A percentile compares a stretch with the other conserved stretches of the same genome.
Conservation (phyloP, 1,140 invertebrate species). For the Apis florea region DNA sequence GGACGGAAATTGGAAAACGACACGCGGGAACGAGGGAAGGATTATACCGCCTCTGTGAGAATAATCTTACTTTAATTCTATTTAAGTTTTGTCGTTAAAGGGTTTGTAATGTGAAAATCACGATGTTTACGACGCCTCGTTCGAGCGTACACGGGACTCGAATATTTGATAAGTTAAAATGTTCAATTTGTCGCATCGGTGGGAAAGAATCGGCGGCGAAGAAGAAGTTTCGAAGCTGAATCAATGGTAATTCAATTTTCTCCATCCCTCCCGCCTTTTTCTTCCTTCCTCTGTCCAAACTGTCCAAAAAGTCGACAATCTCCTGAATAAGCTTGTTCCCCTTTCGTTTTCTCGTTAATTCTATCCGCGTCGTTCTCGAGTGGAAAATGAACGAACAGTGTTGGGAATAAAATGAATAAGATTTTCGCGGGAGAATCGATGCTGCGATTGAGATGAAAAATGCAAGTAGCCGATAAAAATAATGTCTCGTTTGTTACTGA, state of each 20-base stretch:
- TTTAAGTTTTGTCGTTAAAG: too few relatives aligned
- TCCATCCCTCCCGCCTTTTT: too few relatives aligned
- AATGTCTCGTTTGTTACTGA: background rate
- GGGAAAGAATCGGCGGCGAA: background rate
- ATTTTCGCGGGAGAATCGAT: background rate
- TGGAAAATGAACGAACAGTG: too few relatives aligned
- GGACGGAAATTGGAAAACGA: background rate
- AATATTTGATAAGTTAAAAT: too few relatives aligned
- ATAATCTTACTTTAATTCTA: too few relatives aligned
- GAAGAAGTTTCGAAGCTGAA: background rate
- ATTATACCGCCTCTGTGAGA: background rate
- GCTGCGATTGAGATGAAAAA: too few relatives aligned
- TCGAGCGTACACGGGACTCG: too few relatives aligned
- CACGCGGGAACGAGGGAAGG: too few relatives aligned
- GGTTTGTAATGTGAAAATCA: too few relatives aligned
- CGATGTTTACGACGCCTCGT: too few relatives aligned
- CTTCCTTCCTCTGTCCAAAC: too few relatives aligned
- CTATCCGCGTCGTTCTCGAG: background rate
- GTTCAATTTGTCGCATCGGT: background rate
- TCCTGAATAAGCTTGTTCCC: background rate
- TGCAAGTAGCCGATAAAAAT: background rate
- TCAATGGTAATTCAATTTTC: background rate
- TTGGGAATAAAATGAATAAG: background rate
- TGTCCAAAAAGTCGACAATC: background rate
- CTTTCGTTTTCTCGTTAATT: conserved; percentile 1